Base-by-base conservation (phyloP, 2,888 invertebrate species). In the Cheilosia variabilis region DNA sequence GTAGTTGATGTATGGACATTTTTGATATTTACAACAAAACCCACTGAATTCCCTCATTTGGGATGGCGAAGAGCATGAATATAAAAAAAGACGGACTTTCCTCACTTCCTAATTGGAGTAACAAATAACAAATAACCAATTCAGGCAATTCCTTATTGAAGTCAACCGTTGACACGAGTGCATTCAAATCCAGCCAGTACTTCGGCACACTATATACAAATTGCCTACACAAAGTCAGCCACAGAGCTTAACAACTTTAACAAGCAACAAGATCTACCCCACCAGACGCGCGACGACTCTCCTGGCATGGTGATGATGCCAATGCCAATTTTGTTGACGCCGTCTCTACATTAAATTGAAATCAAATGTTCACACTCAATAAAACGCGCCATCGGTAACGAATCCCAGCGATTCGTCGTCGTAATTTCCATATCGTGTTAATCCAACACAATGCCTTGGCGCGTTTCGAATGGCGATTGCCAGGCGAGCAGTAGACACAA, bases 281-380 rank as follows among this genome's bases (percentile, higher is more conserved):
- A 31, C 9, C 31, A 31, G 31, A 24, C n/a, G 27, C n/a, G 34
- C n/a, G 57, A 31, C 4, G 37, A 37, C 50, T 13, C 55, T 65
- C 58, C 45, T 71, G 65, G 60, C 31, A 53, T 53, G 68, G 60
- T 37, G 63, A 73, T 79, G 80, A 75, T 80, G 69, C 75, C 60
- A 84, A 45, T 84, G 80, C 84, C 84, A 80, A 76, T 81, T 75
- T 45, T 24, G 69, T 69, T 86, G 80, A 86, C 81, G 84, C 81
- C 80, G 81, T 76, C 58, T 55, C 66, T 57, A 66, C 66, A 81
- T 77, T 86, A 86, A 86, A 86, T 86, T 86, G 77, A 81, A 81
- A 81, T 81, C 86, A 81, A 86, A 86, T 86, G 86, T 81, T 86
- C 86, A 77, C 86, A 86, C 86, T 86, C 81, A 81, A 86, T 86